phyloP scores from a whole-genome alignment of 1,140 invertebrate genomes.

The Drosophila albomicans region DNA sequence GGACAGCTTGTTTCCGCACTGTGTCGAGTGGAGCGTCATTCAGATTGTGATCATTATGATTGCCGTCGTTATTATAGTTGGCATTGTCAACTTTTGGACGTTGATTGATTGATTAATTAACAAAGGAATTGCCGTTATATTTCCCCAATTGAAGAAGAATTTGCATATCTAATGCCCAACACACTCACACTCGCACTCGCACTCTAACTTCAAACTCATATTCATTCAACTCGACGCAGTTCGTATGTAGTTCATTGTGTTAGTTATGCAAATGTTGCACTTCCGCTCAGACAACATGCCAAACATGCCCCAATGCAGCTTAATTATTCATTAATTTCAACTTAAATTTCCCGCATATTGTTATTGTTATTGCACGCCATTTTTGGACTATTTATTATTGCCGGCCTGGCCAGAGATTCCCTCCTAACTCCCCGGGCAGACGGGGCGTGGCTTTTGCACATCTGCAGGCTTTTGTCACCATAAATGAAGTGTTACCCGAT shows the following conservation, averaged over 20 bases:
- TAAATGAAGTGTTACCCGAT: conserved; percentile 72
- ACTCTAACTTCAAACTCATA: not conserved
- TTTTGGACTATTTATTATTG: conserved; percentile 56
- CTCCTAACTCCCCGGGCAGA: conserved; percentile 4
- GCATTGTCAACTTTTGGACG: conserved; percentile 43
- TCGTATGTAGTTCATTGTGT: conserved; percentile 75
- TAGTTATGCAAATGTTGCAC: conserved; percentile 78
- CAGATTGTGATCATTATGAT: conserved; percentile 13
- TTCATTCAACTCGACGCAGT: conserved; percentile 12
- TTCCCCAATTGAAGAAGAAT: conserved; percentile 64
- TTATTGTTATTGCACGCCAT: conserved; percentile 29
- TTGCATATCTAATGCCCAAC: conserved; percentile 67
- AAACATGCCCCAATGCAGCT: conserved; percentile 51
- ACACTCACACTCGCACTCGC: not conserved
- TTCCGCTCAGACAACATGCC: conserved; percentile 52
- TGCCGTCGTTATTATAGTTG: conserved; percentile 15
- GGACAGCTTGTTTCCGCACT: conserved; percentile 72
- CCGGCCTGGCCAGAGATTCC: conserved; percentile 1
- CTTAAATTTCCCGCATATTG: conserved; percentile 58
- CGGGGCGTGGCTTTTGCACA: conserved; percentile 51
- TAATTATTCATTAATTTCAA: conserved; percentile 83
- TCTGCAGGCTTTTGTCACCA: conserved; percentile 73
- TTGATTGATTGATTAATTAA: conserved; percentile 84
- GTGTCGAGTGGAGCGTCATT: conserved; percentile 49
- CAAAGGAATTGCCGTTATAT: conserved; percentile 76